Evolutionary conservation across 1,140 invertebrate genomes (phyloP).

Genomic region (Drosophila pandora): DNA sequence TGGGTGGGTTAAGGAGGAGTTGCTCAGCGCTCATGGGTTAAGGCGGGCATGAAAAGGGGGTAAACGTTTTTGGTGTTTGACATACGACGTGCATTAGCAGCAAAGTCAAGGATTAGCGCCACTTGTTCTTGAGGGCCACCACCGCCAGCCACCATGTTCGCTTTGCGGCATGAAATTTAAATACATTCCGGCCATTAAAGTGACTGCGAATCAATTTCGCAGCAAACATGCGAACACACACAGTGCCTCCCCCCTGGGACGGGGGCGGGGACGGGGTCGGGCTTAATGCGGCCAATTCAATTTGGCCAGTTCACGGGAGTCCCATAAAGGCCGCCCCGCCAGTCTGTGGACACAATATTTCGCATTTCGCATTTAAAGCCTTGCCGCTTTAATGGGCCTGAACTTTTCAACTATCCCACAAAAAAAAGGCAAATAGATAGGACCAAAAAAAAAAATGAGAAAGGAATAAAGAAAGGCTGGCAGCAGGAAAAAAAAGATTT

Average conservation of each 20-base stretch:
- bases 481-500: constrained; percentile 20
- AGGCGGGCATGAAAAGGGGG: constrained; percentile 21
- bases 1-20: neutral
- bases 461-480: constrained; percentile 6
- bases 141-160: constrained; percentile 10
- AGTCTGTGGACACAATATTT: constrained; percentile 17
- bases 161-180: constrained; percentile 51
- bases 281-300: constrained; percentile 69
- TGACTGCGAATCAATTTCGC: constrained; percentile 66
- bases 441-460: neutral
- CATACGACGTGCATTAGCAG: constrained; percentile 82
- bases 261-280: constrained; percentile 28
- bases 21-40: neutral
- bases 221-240: constrained; percentile 1
- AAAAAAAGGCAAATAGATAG: constrained; percentile 19
- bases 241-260: constrained; percentile 4
- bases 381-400: constrained; percentile 45
- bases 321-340: constrained; percentile 33
- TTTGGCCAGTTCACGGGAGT: constrained; percentile 56
- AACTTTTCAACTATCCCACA: constrained; percentile 31
- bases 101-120: constrained; percentile 82
- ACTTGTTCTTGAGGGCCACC: constrained; percentile 69
- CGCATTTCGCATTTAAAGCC: constrained; percentile 37
- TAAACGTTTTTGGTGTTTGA: constrained; percentile 82
- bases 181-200: constrained; percentile 68